Conservation (phyloP, 1,140 invertebrate species). For the Drosophila murphyi region DNA sequence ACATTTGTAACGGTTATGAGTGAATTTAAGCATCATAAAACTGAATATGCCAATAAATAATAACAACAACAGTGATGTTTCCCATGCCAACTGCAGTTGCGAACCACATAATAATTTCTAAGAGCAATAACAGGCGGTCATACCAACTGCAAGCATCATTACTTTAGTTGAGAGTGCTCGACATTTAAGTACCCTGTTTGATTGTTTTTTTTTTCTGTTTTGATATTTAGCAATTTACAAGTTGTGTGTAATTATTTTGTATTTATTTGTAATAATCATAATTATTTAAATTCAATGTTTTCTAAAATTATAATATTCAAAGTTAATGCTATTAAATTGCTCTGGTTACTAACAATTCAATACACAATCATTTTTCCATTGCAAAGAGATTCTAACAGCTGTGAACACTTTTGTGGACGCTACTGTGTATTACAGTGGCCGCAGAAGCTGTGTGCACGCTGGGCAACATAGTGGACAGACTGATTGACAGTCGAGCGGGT, state of each 20-base stretch:
- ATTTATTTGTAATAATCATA: too few species aligned
- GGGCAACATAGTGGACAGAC: neutral
- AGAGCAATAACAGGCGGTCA: conserved; percentile 24
- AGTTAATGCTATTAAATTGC: too few species aligned
- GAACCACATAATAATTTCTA: conserved; percentile 45
- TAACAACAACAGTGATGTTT: conserved; percentile 34
- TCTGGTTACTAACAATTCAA: too few species aligned
- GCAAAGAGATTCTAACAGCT: neutral
- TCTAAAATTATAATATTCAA: too few species aligned
- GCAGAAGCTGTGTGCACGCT: conserved; percentile 31
- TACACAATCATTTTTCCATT: neutral
- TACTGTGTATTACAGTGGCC: conserved; percentile 23
- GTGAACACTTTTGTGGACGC: neutral
- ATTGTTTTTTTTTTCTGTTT: neutral
- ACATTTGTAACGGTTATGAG: conserved; percentile 29
- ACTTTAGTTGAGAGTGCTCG: neutral
- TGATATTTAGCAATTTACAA: neutral
- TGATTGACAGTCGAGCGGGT: conserved; percentile 29
- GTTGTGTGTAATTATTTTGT: neutral
- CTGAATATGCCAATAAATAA: conserved; percentile 65
- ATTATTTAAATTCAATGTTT: too few species aligned
- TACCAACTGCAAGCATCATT: conserved; percentile 19
- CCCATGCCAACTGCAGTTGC: conserved; percentile 57
- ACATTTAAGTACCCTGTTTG: neutral
- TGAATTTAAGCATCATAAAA: conserved; percentile 49